A percentile compares a stretch with the other conserved stretches of the same genome.
These are phyloP conservation scores for Oreohelix idahoensis DNA, from an alignment of 1,140 invertebrate species.

Conservation along the genomic window DNA sequence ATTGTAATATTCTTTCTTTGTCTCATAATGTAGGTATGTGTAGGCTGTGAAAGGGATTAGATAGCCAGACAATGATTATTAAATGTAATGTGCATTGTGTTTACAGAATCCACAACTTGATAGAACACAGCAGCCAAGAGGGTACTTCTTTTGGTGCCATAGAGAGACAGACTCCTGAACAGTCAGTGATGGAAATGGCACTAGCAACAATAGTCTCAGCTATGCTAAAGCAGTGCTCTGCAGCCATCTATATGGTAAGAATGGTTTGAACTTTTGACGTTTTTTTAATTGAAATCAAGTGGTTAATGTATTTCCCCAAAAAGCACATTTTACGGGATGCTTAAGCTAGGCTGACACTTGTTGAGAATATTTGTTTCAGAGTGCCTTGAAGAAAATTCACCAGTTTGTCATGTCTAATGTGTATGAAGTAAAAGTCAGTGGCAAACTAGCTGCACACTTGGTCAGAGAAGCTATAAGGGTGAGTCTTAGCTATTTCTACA, in stretches of 20 bases:
- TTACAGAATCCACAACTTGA: constrained; percentile 63
- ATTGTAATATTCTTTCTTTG: no score
- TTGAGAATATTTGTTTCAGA: constrained; percentile 73
- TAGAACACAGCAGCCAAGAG: constrained; percentile 69
- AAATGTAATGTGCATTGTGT: background rate
- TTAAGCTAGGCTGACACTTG: no score
- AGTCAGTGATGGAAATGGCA: constrained; percentile 81
- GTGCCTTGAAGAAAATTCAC: constrained; percentile 83
- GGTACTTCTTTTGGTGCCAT: constrained; percentile 54
- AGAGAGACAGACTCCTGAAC: constrained; percentile 78
- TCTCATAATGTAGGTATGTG: no score
- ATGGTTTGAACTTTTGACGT: background rate
- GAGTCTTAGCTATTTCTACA: background rate
- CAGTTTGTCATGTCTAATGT: constrained; percentile 82
- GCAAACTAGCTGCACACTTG: constrained; percentile 82
- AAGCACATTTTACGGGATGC: no score
- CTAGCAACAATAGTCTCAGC: constrained; percentile 80
- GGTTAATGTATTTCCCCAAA: no score
- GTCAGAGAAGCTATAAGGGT: constrained; percentile 82
- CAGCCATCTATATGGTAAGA: constrained; percentile 77
- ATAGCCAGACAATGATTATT: no score
- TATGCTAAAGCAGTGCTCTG: constrained; percentile 79
- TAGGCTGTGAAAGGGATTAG: no score
- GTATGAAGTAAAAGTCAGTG: constrained; percentile 87
- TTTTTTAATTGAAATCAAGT: no score